Base-by-base conservation (phyloP, 1,140 invertebrate species). In the Aphis craccivora region DNA sequence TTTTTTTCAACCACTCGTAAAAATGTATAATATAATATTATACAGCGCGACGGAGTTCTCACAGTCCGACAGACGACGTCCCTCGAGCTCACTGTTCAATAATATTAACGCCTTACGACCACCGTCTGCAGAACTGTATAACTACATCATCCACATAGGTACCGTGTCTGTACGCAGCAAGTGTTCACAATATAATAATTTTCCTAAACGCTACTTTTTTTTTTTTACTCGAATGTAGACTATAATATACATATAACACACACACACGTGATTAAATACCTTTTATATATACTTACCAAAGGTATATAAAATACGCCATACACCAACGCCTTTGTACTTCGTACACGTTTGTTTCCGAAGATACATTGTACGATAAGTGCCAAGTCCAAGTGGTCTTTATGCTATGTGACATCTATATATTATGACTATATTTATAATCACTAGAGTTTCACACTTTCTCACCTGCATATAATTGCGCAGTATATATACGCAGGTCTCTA, bases 281-380 rank as follows among this genome's bases (percentile, higher is more conserved):
- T n/a, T 76, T n/a, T 76, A 76, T 76, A 76, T 76, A 18, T 76
- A 76, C 60, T n/a, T 20, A 76, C 60, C n/a, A 51, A 51, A 51
- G 48, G 48, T 51, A 0, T 51, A n/a, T 76, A n/a, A n/a, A 76
- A 76, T 35, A n/a, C n/a, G 18, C n/a, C 14, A 76, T n/a, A 76
- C 30, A 76, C 60, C 60, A 76, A 76, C n/a, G 30, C 60, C 30
- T 67, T 67, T 30, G 60, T n/a, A n/a, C 60, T 67, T 18, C 30
- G 60, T 14, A 76, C 30, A n/a, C 60, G 60, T n/a, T 76, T 76
- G 60, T 76, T 35, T 76, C 60, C 60, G n/a, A 76, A 76, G 30
- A 76, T 76, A 76, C 60, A n/a, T 76, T 76, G 60, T 76, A 76
- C 60, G 30, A 76, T 76, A 76, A 76, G 60, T 76, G 60, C 60